Evolutionary conservation across 2,113 vertebrate genomes (phyloP), one percentile per base, ranked within the genome.

Genomic region (Muscicapa adusta): DNA sequence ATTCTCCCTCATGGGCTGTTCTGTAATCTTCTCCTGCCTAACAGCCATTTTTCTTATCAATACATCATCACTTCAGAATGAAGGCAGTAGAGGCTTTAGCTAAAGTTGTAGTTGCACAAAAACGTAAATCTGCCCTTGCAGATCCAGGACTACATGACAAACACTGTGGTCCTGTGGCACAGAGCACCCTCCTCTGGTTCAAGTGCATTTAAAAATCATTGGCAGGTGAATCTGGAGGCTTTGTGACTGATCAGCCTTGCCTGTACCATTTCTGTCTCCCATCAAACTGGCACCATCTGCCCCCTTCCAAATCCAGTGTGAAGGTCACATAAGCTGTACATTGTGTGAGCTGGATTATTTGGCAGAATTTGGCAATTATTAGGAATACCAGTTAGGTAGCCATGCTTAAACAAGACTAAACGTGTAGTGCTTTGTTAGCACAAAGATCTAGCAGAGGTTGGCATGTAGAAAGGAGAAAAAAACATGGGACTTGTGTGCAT

Each of bases 1-100:
- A 88, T 95, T 77, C 43, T 96, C 89, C 74, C 85, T 57, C 74
- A 94, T 94, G 84, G 31, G 57, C 51, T 89, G 58, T 83, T 94
- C 81, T 89, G 58, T 89, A 97, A 94, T 94, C 47, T 91, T 85
- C 51, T 86, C n/a, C 43, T 78, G 38, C 77, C 38, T 77, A 77
- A 67, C 47, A 85, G 53, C 36, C 51, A 34, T 96, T 96, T 91
- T 83, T 95, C 82, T 92, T 86, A 85, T 50, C 42, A 3, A 51
- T 93, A 36, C 50, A 76, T 85, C 50, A 76, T 85, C 85, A 65
- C 58, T 89, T 88, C 40, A 57, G 78, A 53, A 71, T 65, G 78
- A 75, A 95, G 36, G 89, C 62, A 89, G 85, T n/a, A 91, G 53
- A 91, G 66, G 61, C 72, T 94, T 88, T 88, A 85, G 70, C 88